Conservation (phyloP, 1,140 invertebrate genomes). For the Adelges cooleyi region DNA sequence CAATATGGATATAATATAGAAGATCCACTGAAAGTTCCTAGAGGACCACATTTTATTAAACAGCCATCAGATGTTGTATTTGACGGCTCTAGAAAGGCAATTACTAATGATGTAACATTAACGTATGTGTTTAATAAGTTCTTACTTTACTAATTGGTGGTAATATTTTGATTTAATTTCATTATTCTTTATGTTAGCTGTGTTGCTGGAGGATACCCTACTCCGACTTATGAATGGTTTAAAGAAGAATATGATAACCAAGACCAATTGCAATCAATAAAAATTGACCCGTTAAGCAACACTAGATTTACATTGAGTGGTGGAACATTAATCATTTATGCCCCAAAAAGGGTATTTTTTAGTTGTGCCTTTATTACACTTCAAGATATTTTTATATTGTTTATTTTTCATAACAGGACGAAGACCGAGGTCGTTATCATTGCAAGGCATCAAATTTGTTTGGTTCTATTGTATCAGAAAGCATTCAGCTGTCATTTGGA, state of each 20-base stretch:
- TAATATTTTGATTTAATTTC: too few relatives aligned
- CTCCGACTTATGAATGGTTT: conserved; percentile 84
- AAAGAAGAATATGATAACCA: conserved; percentile 69
- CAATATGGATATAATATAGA: conserved; percentile 66
- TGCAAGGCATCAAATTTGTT: conserved; percentile 81
- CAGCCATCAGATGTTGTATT: conserved; percentile 73
- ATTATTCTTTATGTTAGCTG: conserved; percentile 47
- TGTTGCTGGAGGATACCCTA: conserved; percentile 76
- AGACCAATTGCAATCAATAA: conserved; percentile 52
- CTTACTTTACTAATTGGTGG: too few relatives aligned
- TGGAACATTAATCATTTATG: conserved; percentile 77
- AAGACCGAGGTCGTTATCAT: conserved; percentile 78
- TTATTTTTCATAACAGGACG: conserved; percentile 40
- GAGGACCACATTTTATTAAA: conserved; percentile 76
- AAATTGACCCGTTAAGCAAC: conserved; percentile 66
- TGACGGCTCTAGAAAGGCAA: conserved; percentile 58
- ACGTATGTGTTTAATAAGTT: conserved; percentile 41
- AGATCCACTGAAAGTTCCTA: conserved; percentile 66
- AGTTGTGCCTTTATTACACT: not conserved
- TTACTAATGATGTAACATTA: conserved; percentile 60
- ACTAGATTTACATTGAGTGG: conserved; percentile 75
- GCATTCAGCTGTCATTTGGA: conserved; percentile 75
- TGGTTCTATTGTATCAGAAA: conserved; percentile 79
- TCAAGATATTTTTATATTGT: not conserved
- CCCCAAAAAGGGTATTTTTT: conserved; percentile 55